A percentile compares a stretch with the other conserved stretches of the same genome.
Evolutionary conservation across 2,888 invertebrate species (phyloP).

Genomic region (Polydrusus tereticollis): DNA sequence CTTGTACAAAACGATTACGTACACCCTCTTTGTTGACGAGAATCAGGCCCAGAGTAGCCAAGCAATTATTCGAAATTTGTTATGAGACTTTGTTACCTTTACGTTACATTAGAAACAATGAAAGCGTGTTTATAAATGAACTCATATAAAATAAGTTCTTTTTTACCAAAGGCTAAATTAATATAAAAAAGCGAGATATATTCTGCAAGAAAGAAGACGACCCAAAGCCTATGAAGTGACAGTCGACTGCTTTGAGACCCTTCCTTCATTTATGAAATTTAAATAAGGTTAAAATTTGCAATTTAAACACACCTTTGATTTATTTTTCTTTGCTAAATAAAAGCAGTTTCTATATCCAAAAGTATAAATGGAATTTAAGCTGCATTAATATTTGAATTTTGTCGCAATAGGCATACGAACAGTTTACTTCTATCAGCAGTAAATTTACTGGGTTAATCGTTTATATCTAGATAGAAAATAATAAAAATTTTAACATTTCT

Average conservation of each 20-base stretch:
- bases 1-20: too few relatives aligned
- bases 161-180: not conserved
- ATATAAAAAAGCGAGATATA: not conserved
- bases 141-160: not conserved
- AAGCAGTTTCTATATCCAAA: not conserved
- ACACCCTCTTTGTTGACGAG: too few relatives aligned
- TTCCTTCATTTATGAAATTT: constrained; percentile 8
- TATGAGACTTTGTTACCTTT: too few relatives aligned
- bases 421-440: too few relatives aligned
- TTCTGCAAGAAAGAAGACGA: not conserved
- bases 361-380: not conserved
- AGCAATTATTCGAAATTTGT: too few relatives aligned
- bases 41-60: too few relatives aligned
- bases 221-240: not conserved
- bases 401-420: too few relatives aligned
- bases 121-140: too few relatives aligned
- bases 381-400: not conserved
- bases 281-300: constrained; percentile 10
- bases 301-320: constrained; percentile 5
- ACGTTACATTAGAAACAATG: too few relatives aligned
- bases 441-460: too few relatives aligned
- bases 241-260: not conserved
- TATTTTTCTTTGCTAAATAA: constrained; percentile 3
- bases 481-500: too few relatives aligned
- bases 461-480: too few relatives aligned